Conservation (phyloP, 2,797 vertebrate genomes). For the Tadarida brasiliensis region DNA sequence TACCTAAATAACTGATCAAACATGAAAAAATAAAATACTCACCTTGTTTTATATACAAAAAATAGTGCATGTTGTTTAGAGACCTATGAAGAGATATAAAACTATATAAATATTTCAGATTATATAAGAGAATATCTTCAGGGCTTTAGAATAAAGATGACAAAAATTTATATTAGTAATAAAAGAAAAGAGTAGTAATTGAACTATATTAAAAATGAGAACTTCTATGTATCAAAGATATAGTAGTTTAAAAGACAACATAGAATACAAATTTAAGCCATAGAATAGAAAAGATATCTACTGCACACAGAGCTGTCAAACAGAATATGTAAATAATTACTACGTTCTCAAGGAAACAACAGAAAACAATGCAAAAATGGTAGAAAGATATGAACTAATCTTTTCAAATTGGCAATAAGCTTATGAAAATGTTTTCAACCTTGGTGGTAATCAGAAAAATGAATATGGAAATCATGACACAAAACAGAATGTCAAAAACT, state of each 20-base stretch:
- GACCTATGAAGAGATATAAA: background rate
- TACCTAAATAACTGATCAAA: background rate
- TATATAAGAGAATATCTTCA: background rate
- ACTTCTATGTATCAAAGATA: background rate
- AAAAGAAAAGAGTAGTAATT: constrained; percentile 5
- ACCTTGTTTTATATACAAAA: background rate
- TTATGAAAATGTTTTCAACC: background rate
- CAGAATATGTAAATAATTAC: background rate
- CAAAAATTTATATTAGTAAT: background rate
- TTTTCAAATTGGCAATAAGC: background rate
- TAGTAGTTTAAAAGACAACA: background rate
- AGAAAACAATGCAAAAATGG: background rate
- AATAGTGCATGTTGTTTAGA: background rate
- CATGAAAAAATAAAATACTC: background rate
- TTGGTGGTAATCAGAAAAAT: background rate
- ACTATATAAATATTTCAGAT: background rate
- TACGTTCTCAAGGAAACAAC: background rate
- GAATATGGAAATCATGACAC: background rate
- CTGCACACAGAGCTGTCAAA: background rate
- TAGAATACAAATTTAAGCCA: background rate
- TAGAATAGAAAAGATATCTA: background rate
- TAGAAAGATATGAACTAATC: background rate
- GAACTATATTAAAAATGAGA: background rate
- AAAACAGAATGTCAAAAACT: background rate
- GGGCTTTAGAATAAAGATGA: background rate